Conservation (phyloP, 1,140 invertebrate species). For the Lasaia peninsularis region DNA sequence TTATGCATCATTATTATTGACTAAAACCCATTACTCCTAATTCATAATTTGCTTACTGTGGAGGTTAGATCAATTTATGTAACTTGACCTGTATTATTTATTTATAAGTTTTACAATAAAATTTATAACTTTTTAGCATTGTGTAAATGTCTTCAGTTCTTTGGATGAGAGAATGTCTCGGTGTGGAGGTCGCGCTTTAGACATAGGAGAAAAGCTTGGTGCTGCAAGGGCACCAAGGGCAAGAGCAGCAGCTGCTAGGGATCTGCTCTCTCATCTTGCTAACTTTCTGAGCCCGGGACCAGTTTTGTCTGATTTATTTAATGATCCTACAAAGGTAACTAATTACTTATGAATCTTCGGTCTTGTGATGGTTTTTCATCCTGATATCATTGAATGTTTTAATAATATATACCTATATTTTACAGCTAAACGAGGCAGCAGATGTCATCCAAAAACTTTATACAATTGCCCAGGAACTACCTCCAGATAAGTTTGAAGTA, state of each 20-base stretch:
- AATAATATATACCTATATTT: constrained; percentile 21
- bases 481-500: constrained; percentile 90
- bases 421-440: constrained; percentile 95
- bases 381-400: neutral
- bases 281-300: constrained; percentile 94
- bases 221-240: constrained; percentile 96
- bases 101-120: neutral
- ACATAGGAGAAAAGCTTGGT: constrained; percentile 97
- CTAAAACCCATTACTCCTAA: too few species aligned
- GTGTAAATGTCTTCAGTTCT: constrained; percentile 93
- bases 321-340: constrained; percentile 88
- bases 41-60: too few species aligned
- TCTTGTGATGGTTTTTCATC: neutral
- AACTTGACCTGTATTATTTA: neutral
- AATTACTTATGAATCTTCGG: too few species aligned
- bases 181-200: constrained; percentile 97
- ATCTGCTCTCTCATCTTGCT: constrained; percentile 94
- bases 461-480: constrained; percentile 96
- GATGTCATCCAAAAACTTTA: constrained; percentile 98
- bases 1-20: too few species aligned
- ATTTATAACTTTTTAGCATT: constrained; percentile 77
- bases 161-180: constrained; percentile 97
- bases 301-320: constrained; percentile 90
- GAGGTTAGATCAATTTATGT: too few species aligned
- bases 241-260: constrained; percentile 95